Evolutionary conservation across 2,888 invertebrate genomes (phyloP), one percentile per base, ranked within the genome.

Genomic region (Drosophila birchii): DNA sequence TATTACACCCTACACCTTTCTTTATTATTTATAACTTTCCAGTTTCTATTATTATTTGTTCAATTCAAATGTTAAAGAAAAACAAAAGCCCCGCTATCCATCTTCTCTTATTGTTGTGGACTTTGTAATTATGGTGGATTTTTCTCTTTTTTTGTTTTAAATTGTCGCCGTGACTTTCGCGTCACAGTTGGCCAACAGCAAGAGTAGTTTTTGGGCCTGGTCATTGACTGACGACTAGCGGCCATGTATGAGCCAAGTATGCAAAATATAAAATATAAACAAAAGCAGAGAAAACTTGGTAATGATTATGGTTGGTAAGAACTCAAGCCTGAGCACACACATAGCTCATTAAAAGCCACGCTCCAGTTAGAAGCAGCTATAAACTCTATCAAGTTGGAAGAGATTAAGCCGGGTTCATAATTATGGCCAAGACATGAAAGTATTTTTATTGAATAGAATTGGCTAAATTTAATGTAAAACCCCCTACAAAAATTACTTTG

Each of bases 101-200:
- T 23, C 59, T 36, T 59, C 44, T 29, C 26, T 38, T 34, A 32
- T 61, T 44, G 26, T 38, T 62, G 61, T 34, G 60, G 18, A 16
- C 47, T 29, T 44, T 71, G 86, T 82, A 79, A 82, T 82, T 85
- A 75, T 66, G 64, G 80, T 78, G n/a, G n/a, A 0, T 0, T n/a
- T 23, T 41, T 74, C 77, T 81, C 62, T 74, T 71, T 54, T 32
- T 60, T 23, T 79, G 71, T 47, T 51, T 14, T 47, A 69, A 77
- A 57, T 81, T 75, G 86, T 78, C 80, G 77, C 80, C 70, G 59
- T 62, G 81, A 88, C 88, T 88, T 88, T 83, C 83, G 84, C 88
- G 87, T 83, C 88, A 83, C 88, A 88, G 75, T 86, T 83, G 88
- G 78, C 75, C 86, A 78, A 26, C 64, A 74, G 45, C 41, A 54